phyloP scores from a whole-genome alignment of 2,888 invertebrate species.

The Deilephila porcellus region DNA sequence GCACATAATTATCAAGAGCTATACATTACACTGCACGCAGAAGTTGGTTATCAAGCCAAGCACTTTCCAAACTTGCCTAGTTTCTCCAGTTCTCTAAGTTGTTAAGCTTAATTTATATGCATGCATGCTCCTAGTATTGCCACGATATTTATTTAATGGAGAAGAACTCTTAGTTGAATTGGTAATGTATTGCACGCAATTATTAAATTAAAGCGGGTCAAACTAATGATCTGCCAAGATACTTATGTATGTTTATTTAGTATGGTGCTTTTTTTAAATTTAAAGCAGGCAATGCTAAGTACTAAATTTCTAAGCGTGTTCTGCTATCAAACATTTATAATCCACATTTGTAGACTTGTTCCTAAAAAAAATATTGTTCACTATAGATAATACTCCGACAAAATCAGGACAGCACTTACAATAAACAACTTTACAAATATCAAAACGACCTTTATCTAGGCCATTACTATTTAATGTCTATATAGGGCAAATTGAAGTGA shows the following conservation, averaged over 20 bases:
- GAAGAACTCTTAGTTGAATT: neutral
- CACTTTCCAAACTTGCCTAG: conserved; percentile 39
- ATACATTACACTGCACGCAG: conserved; percentile 34
- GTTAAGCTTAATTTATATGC: conserved; percentile 39
- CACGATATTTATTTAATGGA: neutral
- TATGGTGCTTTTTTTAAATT: too few relatives aligned
- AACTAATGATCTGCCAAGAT: too few relatives aligned
- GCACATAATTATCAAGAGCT: conserved; percentile 19
- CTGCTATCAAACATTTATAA: too few relatives aligned
- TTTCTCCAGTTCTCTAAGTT: conserved; percentile 34
- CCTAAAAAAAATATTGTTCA: too few relatives aligned
- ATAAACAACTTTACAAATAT: neutral
- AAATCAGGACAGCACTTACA: too few relatives aligned
- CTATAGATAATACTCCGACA: too few relatives aligned
- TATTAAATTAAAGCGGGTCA: neutral
- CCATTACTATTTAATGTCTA: neutral
- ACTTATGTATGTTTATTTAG: too few relatives aligned
- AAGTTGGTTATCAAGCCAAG: conserved; percentile 37
- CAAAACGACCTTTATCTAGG: neutral
- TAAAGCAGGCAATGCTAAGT: too few relatives aligned
- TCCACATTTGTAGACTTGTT: too few relatives aligned
- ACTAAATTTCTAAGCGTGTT: too few relatives aligned
- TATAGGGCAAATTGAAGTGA: neutral
- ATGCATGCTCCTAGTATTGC: conserved; percentile 35
- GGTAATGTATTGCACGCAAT: neutral